Conservation (phyloP, 1,140 invertebrate genomes). For the Dreissena rostriformis region DNA sequence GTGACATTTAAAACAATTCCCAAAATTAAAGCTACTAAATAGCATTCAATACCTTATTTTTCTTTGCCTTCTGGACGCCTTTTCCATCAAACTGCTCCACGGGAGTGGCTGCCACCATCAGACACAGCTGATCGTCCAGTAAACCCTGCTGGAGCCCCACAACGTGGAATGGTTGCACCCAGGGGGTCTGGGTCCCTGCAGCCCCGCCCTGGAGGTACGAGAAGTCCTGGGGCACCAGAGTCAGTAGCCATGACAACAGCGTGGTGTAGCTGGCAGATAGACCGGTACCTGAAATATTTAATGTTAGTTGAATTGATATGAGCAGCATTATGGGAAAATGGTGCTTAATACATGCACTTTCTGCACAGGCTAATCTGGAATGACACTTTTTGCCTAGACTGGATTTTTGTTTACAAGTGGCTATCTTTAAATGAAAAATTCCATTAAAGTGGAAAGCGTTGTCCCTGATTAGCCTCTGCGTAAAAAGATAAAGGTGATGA, state of each 20-base stretch:
- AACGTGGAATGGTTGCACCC: constrained; percentile 73
- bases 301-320: too few species aligned
- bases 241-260: constrained; percentile 76
- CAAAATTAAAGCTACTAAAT: too few species aligned
- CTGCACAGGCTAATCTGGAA: too few species aligned
- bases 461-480: too few species aligned
- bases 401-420: too few species aligned
- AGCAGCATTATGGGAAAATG: too few species aligned
- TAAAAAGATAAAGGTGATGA: too few species aligned
- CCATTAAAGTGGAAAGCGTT: too few species aligned
- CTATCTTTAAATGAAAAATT: too few species aligned
- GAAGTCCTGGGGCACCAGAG: constrained; percentile 75
- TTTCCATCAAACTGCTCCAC: constrained; percentile 67
- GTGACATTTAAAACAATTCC: too few species aligned
- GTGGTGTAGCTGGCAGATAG: constrained; percentile 77
- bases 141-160: constrained; percentile 78
- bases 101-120: constrained; percentile 73
- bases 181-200: constrained; percentile 6
- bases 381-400: too few species aligned
- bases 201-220: constrained; percentile 58
- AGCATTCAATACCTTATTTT: constrained; percentile 65
- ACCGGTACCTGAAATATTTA: constrained; percentile 63
- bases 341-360: too few species aligned
- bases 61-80: constrained; percentile 63
- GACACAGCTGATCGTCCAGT: constrained; percentile 73